Percentiles rank a stretch among this genome's conserved stretches.
Conservation (phyloP, 2,888 invertebrate species). For the Drosophila koepferae region DNA sequence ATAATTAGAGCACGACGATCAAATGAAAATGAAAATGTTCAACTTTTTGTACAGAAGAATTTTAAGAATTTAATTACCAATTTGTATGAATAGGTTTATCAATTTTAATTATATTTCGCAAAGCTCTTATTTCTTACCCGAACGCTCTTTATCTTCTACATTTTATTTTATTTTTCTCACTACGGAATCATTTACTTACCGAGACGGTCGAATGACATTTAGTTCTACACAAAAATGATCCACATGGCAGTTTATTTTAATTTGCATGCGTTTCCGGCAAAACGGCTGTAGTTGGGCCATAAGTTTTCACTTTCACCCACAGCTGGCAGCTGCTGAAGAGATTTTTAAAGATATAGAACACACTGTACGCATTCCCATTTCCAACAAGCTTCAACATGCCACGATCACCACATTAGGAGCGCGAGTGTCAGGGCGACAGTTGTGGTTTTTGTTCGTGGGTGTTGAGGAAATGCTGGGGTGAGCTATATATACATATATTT, state of each 20-base stretch:
- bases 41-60: too few relatives aligned
- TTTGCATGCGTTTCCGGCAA: conserved; percentile 70
- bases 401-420: conserved; percentile 24
- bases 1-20: too few relatives aligned
- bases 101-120: background rate
- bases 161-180: conserved; percentile 4
- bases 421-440: conserved; percentile 45
- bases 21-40: background rate
- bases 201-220: conserved; percentile 23
- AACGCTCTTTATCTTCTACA: background rate
- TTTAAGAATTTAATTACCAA: too few relatives aligned
- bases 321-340: conserved; percentile 65
- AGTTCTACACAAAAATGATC: conserved; percentile 31
- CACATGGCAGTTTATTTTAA: conserved; percentile 62
- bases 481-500: background rate
- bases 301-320: conserved; percentile 67
- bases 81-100: background rate
- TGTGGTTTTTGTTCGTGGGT: conserved; percentile 56
- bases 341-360: conserved; percentile 62
- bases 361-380: conserved; percentile 49
- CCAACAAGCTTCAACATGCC: conserved; percentile 46
- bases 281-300: conserved; percentile 39
- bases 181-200: conserved; percentile 10
- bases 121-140: background rate
- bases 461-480: conserved; percentile 33